Evolutionary conservation across 2,113 vertebrate species (phyloP).

Genomic region (Pimephales promelas): DNA sequence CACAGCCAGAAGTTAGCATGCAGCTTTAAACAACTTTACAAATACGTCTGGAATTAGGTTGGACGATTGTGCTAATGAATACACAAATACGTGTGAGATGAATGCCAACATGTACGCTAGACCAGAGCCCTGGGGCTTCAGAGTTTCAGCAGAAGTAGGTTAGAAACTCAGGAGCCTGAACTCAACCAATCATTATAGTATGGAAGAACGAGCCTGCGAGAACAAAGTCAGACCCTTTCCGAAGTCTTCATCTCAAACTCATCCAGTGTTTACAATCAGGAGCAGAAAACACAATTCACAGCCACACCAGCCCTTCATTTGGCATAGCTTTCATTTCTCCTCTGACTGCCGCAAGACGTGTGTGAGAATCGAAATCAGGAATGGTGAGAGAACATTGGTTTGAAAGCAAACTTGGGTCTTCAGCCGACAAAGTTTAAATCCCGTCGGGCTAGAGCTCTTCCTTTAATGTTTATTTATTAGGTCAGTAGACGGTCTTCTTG

Average conservation of each 20-base stretch:
- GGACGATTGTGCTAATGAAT: constrained; percentile 2
- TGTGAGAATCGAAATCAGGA: no score
- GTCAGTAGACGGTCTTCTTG: no score
- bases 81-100: constrained; percentile 4
- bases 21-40: constrained; percentile 1
- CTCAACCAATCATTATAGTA: background rate
- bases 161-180: constrained; percentile 24
- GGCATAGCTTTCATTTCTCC: no score
- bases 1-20: constrained; percentile 4
- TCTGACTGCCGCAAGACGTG: no score
- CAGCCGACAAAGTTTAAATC: no score
- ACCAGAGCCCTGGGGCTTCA: constrained; percentile 1
- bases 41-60: background rate
- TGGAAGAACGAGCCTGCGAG: background rate
- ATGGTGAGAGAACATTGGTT: no score
- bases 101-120: constrained; percentile 7
- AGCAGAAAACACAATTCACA: background rate
- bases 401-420: no score
- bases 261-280: background rate
- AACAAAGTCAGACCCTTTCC: background rate
- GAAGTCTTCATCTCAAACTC: background rate
- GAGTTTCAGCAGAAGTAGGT: constrained; percentile 24
- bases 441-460: no score
- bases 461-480: no score
- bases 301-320: background rate